Conservation (phyloP, 1,140 invertebrate species). For the Teleogryllus occipitalis region DNA sequence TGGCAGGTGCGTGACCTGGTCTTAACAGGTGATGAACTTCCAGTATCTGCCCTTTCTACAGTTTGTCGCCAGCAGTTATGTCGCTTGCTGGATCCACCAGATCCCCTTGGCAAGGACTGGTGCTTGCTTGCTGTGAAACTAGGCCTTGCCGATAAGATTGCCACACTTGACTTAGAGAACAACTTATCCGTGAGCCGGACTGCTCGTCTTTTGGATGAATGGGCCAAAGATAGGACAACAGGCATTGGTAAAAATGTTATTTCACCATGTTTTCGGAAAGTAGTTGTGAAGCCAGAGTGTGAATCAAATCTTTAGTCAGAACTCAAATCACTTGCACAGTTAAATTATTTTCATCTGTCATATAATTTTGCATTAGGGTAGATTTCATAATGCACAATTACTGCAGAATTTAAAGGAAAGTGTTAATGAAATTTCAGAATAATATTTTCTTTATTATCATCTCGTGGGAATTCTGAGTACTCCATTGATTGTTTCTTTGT, state of each 20-base stretch:
- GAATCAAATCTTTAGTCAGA: no score
- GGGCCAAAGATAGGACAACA: conserved; percentile 36
- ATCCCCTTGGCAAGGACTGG: conserved; percentile 74
- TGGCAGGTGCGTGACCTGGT: conserved; percentile 42
- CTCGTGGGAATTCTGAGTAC: no score
- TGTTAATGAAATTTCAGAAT: no score
- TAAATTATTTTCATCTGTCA: no score
- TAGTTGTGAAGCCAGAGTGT: neutral
- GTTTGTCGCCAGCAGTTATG: conserved; percentile 46
- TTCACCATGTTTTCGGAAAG: neutral
- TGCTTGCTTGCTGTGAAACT: conserved; percentile 68
- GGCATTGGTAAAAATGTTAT: conserved; percentile 33
- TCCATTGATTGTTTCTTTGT: no score
- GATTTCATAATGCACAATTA: no score
- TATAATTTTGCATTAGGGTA: no score
- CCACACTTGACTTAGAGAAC: conserved; percentile 39
- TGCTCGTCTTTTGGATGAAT: conserved; percentile 42
- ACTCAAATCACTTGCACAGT: no score
- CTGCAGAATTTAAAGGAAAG: no score
- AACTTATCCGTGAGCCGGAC: conserved; percentile 37
- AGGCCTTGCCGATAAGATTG: conserved; percentile 49
- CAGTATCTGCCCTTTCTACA: conserved; percentile 35
- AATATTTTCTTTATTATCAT: no score
- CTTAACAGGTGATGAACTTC: conserved; percentile 32
- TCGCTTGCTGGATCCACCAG: conserved; percentile 63